Conservation (phyloP, 2,113 vertebrate genomes). For the Donacobius atricapilla region DNA sequence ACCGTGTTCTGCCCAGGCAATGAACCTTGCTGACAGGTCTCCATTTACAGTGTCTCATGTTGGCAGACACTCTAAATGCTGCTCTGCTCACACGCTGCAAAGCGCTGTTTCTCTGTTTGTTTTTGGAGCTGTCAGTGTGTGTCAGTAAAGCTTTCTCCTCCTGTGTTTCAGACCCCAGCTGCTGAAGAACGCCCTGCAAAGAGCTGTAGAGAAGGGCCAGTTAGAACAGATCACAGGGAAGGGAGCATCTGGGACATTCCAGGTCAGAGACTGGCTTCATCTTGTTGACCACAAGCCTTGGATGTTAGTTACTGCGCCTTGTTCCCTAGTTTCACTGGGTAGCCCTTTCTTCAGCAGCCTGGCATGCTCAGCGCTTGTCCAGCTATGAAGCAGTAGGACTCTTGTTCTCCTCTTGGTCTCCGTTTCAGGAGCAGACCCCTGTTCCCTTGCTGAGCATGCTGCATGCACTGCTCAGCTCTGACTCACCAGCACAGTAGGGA, state of each 20-base stretch:
- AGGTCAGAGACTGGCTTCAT: conserved; percentile 77
- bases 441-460: not conserved
- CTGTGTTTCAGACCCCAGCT: conserved; percentile 84
- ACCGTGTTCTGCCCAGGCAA: not conserved
- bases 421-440: not conserved
- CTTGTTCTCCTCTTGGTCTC: not conserved
- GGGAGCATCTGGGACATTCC: conserved; percentile 95
- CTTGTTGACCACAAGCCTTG: not conserved
- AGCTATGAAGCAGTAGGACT: not conserved
- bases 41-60: not conserved
- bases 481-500: conserved; percentile 49
- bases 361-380: not conserved
- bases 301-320: not conserved
- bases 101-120: not conserved
- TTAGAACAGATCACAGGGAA: conserved; percentile 98
- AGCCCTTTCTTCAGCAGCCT: not conserved
- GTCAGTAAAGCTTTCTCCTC: conserved; percentile 37
- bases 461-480: conserved; percentile 30
- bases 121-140: not conserved
- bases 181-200: conserved; percentile 91
- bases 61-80: not conserved
- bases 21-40: not conserved
- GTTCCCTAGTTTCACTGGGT: not conserved
- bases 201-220: conserved; percentile 91
- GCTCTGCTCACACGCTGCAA: not conserved